A percentile compares a stretch with the other conserved stretches of the same genome.
Conservation (phyloP, 1,140 invertebrate species). For the Dinoponera quadriceps region DNA sequence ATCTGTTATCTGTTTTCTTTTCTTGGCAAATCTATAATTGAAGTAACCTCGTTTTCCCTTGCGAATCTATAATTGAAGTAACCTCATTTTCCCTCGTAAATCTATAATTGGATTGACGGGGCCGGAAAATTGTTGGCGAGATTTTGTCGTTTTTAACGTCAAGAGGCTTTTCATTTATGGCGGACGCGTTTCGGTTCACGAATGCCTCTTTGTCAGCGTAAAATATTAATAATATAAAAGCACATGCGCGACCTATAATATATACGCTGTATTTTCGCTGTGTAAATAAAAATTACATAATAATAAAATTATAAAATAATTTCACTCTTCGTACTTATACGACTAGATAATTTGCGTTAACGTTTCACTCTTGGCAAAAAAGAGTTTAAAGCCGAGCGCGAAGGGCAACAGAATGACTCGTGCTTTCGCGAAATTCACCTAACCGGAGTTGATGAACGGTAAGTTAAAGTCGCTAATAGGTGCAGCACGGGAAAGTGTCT, state of each 20-base stretch:
- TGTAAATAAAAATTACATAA: background rate
- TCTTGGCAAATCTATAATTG: no score
- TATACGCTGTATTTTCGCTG: no score
- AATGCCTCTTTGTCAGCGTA: no score
- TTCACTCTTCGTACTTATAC: background rate
- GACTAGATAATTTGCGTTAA: background rate
- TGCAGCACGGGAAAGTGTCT: background rate
- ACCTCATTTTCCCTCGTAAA: constrained; percentile 23
- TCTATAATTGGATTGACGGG: constrained; percentile 21
- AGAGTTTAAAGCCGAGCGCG: constrained; percentile 17
- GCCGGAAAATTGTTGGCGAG: no score
- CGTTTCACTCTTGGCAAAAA: constrained; percentile 4
- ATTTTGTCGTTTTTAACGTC: no score
- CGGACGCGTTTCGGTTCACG: no score
- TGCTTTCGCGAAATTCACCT: background rate
- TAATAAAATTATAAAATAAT: constrained; percentile 38
- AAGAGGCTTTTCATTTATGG: no score
- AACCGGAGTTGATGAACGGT: constrained; percentile 50
- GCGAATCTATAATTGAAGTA: constrained; percentile 38
- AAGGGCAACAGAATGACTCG: background rate
- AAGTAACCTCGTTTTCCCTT: background rate
- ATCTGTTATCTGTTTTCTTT: no score
- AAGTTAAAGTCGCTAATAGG: constrained; percentile 37
- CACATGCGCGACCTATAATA: no score
- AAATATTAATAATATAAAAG: no score